phyloP scores from a whole-genome alignment of 2,113 vertebrate genomes.

The Melanerpes aurifrons region DNA sequence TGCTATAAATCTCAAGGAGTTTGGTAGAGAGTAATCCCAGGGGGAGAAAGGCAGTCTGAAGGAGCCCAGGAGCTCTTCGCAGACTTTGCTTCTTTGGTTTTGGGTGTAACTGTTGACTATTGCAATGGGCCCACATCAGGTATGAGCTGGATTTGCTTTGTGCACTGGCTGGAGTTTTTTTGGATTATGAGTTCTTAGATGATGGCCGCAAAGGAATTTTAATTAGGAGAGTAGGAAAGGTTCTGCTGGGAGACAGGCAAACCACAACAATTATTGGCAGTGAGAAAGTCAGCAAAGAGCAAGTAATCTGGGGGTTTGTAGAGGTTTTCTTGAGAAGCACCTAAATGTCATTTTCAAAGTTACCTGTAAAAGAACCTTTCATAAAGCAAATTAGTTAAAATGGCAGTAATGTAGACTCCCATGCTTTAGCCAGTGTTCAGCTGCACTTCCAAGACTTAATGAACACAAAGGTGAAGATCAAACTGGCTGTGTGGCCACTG shows the following conservation, averaged over 20 bases:
- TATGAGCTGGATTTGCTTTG: constrained; percentile 41
- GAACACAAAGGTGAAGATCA: neutral
- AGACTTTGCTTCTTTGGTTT: constrained; percentile 34
- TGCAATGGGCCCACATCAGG: constrained; percentile 11
- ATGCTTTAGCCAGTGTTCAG: neutral
- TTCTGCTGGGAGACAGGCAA: constrained; percentile 30
- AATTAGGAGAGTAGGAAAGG: constrained; percentile 42
- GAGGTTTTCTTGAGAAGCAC: neutral
- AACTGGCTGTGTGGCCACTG: neutral
- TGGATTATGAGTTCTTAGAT: constrained; percentile 12
- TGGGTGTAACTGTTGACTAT: constrained; percentile 41
- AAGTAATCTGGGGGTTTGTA: neutral
- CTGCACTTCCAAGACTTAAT: neutral
- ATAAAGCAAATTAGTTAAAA: neutral
- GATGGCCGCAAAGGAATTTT: constrained; percentile 60
- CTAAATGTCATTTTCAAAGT: neutral
- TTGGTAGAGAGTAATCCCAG: neutral
- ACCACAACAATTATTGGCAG: constrained; percentile 3
- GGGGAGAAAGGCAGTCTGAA: constrained; percentile 1
- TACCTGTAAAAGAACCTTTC: neutral
- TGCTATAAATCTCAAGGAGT: neutral
- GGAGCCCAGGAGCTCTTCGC: constrained; percentile 12
- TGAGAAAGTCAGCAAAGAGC: constrained; percentile 40
- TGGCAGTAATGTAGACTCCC: neutral
- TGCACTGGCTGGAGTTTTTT: constrained; percentile 38